These are phyloP conservation scores for Xestia xanthographa DNA, from an alignment of 2,888 invertebrate species.

Conservation along the genomic window DNA sequence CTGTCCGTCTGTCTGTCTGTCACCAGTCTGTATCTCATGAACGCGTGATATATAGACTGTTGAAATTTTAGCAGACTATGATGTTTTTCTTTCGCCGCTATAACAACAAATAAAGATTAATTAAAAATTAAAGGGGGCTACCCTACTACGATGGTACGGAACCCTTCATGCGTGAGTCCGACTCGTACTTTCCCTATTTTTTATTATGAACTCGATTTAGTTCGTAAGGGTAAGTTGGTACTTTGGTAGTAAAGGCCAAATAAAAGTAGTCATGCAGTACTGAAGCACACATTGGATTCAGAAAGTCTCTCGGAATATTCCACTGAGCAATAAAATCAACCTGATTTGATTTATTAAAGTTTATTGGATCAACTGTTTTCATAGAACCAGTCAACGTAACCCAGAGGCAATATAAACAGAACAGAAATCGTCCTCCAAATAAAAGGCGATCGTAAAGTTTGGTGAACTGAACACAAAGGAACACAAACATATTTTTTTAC, in stretches of 20 bases:
- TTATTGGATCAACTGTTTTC: constrained; percentile 34
- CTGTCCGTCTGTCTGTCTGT: too few species aligned
- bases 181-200: too few species aligned
- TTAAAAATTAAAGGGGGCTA: too few species aligned
- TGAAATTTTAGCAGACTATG: too few species aligned
- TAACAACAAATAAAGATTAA: too few species aligned
- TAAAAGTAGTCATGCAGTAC: constrained; percentile 1
- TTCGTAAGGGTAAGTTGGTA: background rate
- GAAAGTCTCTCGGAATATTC: constrained; percentile 19
- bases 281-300: constrained; percentile 24
- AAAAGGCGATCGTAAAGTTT: constrained; percentile 23
- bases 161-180: too few species aligned
- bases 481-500: constrained; percentile 39
- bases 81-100: too few species aligned
- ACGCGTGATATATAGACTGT: too few species aligned
- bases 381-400: constrained; percentile 15
- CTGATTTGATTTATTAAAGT: constrained; percentile 36
- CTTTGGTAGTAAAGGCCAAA: background rate
- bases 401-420: constrained; percentile 13
- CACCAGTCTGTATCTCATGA: too few species aligned
- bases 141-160: too few species aligned
- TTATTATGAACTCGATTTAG: background rate
- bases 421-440: background rate
- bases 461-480: constrained; percentile 29
- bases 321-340: constrained; percentile 13